These are phyloP conservation scores for Euzetes globulus DNA, from an alignment of 2,888 invertebrate species.

Conservation along the genomic window DNA sequence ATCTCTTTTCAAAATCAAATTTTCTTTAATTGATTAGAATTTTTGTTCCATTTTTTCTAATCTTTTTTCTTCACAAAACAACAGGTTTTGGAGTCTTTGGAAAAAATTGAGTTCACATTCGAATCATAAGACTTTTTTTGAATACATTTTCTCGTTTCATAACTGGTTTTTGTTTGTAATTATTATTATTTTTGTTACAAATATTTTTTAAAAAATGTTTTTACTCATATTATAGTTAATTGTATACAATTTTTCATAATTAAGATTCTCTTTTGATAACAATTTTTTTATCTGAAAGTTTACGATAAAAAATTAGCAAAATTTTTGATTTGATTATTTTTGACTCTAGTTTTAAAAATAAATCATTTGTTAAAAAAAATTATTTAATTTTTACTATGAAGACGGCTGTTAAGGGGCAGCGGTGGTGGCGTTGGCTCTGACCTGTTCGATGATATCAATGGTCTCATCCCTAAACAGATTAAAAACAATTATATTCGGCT, in stretches of 20 bases:
- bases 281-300: background rate
- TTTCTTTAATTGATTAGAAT: background rate
- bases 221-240: background rate
- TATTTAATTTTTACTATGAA: too few relatives aligned
- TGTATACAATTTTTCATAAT: background rate
- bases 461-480: slow-evolving; percentile 14
- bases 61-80: background rate
- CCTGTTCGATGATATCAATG: slow-evolving; percentile 28
- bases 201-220: background rate
- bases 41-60: slow-evolving; percentile 11
- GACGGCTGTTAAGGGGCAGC: slow-evolving; percentile 3
- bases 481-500: background rate
- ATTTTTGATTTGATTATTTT: background rate
- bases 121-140: background rate
- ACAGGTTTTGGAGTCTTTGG: slow-evolving; percentile 15
- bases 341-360: too few relatives aligned
- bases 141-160: background rate
- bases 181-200: slow-evolving; percentile 1
- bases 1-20: background rate
- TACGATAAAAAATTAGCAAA: background rate
- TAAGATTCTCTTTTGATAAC: background rate
- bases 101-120: slow-evolving; percentile 21
- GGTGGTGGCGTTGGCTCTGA: slow-evolving; percentile 28
- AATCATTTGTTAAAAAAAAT: too few relatives aligned
- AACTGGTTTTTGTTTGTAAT: slow-evolving; percentile 15